A percentile compares a stretch with the other conserved stretches of the same genome.
phyloP scores from a whole-genome alignment of 2,888 invertebrate species.

The Nebria brevicollis region DNA sequence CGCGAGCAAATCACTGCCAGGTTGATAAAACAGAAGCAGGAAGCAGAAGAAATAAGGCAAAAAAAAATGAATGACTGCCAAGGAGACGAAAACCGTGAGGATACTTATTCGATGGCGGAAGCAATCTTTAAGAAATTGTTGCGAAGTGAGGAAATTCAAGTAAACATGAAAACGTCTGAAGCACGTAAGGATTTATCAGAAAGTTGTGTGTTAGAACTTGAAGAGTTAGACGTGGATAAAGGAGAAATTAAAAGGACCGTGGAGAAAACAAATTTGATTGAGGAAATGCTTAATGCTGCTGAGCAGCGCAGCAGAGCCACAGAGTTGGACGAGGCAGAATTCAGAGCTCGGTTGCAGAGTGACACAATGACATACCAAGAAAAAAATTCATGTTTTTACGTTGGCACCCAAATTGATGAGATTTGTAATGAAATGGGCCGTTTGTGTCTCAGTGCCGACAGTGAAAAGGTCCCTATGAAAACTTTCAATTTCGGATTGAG shows the following conservation, averaged over 20 bases:
- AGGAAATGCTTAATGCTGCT: neutral
- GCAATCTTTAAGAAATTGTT: neutral
- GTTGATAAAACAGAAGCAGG: too few relatives aligned
- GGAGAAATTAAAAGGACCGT: neutral
- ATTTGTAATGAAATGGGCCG: neutral
- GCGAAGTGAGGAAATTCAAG: neutral
- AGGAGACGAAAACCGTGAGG: too few relatives aligned
- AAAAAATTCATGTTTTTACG: neutral
- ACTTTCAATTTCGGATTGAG: constrained; percentile 5
- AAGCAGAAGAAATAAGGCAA: too few relatives aligned
- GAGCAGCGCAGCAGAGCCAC: too few relatives aligned
- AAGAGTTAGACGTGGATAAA: neutral
- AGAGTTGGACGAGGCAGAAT: neutral
- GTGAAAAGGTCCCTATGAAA: neutral
- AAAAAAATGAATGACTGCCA: too few relatives aligned
- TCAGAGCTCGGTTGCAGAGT: neutral
- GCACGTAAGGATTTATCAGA: neutral
- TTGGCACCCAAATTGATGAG: neutral
- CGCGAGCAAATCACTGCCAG: too few relatives aligned
- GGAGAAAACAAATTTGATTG: neutral
- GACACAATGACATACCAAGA: neutral
- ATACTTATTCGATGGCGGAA: too few relatives aligned
- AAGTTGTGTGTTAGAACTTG: neutral
- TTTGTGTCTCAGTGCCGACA: neutral
- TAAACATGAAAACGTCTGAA: neutral